Evolutionary conservation across 2,888 invertebrate species (phyloP).

Genomic region (Xanthia togata): DNA sequence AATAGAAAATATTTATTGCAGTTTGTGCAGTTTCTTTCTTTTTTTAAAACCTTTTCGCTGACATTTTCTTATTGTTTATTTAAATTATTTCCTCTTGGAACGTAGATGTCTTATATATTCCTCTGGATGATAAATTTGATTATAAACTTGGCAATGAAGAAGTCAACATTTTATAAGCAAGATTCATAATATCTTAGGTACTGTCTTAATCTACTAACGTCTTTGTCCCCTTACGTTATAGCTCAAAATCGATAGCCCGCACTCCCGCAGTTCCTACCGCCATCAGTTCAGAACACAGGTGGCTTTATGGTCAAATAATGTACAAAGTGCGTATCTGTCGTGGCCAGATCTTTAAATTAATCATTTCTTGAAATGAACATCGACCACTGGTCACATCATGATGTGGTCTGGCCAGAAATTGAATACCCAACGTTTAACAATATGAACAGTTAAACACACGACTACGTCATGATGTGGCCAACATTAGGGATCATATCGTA

Average conservation of each 20-base stretch:
- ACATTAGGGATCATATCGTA: too few relatives aligned
- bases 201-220: not conserved
- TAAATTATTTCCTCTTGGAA: not conserved
- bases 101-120: not conserved
- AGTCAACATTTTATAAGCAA: not conserved
- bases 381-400: too few relatives aligned
- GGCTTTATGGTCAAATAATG: not conserved
- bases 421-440: too few relatives aligned
- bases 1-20: slow-evolving; percentile 4
- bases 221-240: not conserved
- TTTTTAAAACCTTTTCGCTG: too few relatives aligned
- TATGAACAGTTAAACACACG: too few relatives aligned
- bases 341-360: too few relatives aligned
- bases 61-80: not conserved
- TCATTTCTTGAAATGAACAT: too few relatives aligned
- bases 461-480: too few relatives aligned
- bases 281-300: not conserved
- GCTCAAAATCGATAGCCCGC: not conserved
- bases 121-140: not conserved
- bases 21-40: not conserved
- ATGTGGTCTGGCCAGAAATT: too few relatives aligned
- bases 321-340: not conserved
- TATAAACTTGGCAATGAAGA: not conserved
- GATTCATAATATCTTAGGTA: too few relatives aligned
- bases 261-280: not conserved